Evolutionary conservation across 2,113 vertebrate genomes (phyloP).

Genomic region (Upupa epops): DNA sequence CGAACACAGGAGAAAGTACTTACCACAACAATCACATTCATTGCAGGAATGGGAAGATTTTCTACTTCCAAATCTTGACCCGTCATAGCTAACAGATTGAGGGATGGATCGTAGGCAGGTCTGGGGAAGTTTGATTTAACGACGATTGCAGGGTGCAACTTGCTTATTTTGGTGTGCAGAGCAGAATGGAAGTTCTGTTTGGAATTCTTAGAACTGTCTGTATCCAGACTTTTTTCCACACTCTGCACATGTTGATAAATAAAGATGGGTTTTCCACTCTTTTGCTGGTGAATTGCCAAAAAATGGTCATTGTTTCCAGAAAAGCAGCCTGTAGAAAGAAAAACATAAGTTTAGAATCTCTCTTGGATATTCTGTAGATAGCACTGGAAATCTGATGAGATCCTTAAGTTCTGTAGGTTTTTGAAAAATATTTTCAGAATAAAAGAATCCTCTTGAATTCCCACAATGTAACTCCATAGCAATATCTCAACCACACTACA

Average conservation of each 20-base stretch:
- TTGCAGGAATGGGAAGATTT: slow-evolving; percentile 77
- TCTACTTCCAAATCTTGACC: slow-evolving; percentile 79
- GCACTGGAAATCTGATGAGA: not conserved
- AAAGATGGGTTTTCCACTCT: slow-evolving; percentile 74
- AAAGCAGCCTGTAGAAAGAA: slow-evolving; percentile 74
- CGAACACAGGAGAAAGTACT: slow-evolving; percentile 50
- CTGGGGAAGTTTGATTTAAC: slow-evolving; percentile 75
- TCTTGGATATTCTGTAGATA: not conserved
- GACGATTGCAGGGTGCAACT: slow-evolving; percentile 65
- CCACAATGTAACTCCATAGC: not conserved
- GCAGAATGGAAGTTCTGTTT: slow-evolving; percentile 64
- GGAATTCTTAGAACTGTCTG: slow-evolving; percentile 65
- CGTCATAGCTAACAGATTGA: slow-evolving; percentile 75
- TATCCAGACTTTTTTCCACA: slow-evolving; percentile 77
- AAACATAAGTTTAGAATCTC: slow-evolving; percentile 8
- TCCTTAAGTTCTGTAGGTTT: not conserved
- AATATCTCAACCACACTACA: not conserved
- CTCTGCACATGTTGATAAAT: slow-evolving; percentile 73
- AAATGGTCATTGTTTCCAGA: slow-evolving; percentile 76
- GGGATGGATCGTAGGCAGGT: slow-evolving; percentile 72
- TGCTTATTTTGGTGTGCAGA: slow-evolving; percentile 61
- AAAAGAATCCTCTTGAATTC: not conserved
- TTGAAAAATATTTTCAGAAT: not conserved
- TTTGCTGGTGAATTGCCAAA: slow-evolving; percentile 70
- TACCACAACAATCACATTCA: slow-evolving; percentile 80